These are phyloP conservation scores for Ameiurus melas DNA, from an alignment of 2,113 vertebrate species.

Conservation along the genomic window DNA sequence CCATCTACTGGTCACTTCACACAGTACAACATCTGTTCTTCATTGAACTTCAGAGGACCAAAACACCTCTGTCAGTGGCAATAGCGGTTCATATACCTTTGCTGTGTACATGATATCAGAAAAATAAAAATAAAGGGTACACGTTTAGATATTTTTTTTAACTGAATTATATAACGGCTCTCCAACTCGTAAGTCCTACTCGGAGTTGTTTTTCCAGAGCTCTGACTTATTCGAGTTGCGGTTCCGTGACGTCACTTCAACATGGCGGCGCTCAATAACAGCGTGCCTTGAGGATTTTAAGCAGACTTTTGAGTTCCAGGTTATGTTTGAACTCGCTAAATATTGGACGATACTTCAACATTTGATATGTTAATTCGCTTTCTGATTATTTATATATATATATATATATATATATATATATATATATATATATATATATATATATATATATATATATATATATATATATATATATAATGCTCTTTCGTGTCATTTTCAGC, in stretches of 20 bases:
- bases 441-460: no score
- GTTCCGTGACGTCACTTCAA: neutral
- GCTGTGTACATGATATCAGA: neutral
- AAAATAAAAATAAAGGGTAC: no score
- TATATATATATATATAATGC: no score
- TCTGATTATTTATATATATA: no score
- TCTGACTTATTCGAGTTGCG: neutral
- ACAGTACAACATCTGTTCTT: neutral
- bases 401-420: no score
- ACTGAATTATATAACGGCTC: neutral
- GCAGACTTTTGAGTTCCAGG: neutral
- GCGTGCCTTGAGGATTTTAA: neutral
- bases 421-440: no score
- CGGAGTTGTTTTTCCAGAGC: neutral
- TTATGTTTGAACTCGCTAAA: neutral
- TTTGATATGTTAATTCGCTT: no score
- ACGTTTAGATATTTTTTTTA: neutral
- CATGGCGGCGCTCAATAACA: neutral
- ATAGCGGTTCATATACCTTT: neutral
- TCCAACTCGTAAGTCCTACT: neutral
- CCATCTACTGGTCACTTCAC: constrained; percentile 22
- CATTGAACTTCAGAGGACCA: neutral
- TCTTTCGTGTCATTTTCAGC: neutral
- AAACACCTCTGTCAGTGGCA: neutral
- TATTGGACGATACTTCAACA: neutral